Base-by-base conservation (phyloP, 2,113 vertebrate species). In the Tachysurus vachellii region DNA sequence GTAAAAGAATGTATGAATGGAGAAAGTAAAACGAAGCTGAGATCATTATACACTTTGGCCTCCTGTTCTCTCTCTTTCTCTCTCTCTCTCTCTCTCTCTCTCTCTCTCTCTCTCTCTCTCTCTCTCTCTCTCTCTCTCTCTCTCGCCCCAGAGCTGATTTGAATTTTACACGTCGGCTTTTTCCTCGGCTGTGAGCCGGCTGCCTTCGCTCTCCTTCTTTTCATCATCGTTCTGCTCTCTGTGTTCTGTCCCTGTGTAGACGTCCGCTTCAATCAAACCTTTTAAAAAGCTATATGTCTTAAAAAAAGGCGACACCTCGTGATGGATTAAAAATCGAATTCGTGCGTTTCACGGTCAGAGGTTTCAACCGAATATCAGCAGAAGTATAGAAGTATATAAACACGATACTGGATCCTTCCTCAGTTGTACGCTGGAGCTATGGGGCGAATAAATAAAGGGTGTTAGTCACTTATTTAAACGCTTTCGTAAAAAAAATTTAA, bases 11-110 rank as follows among this genome's bases (percentile, higher is more conserved):
- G 64, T 66, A 16, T 77, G 31, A 81, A 57, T 79, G 68, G 14
- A 64, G 80, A 75, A 71, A 59, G 42, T 81, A 81, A 81, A 83
- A 75, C 4, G 54, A 53, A 13, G 54, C 68, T 75, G 53, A 71
- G 66, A 73, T 70, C 68, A 87, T 68, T 86, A 61, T 53, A 79
- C 85, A 57, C 66, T 57, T 57, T 73, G 66, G 28, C 17, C 89
- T 88, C 86, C 91, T 88, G 86, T 21, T 80, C 86, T 76, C 59
- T 19, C 42, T 17, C 17, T 11, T 8, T 84, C 73, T 16, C 36
- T 68, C 44, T 84, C 36, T 10, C 14, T 5, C 47, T 64, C 47
- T 50, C 47, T 50, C 47, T 50, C 47, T 50, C 47, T 50, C 47
- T 50, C 47, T 50, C 47, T 50, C 47, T 50, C 47, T 50, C 47